Evolutionary conservation across 2,113 vertebrate species (phyloP).

Genomic region (Gymnobelideus leadbeateri): DNA sequence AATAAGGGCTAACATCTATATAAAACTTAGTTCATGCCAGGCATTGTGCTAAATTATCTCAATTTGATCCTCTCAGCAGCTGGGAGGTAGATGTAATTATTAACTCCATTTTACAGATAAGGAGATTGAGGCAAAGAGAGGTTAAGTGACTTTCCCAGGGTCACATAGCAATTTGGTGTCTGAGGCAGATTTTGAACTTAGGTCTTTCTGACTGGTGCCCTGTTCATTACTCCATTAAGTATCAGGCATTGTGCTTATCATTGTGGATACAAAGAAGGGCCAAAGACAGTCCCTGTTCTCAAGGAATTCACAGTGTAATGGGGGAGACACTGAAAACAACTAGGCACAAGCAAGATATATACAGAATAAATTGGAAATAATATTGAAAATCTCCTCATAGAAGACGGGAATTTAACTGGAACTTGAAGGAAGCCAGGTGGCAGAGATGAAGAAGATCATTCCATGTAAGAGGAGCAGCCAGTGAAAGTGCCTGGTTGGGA

Average conservation of each 20-base stretch:
- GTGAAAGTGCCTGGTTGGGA: background rate
- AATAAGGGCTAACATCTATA: background rate
- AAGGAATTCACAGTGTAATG: background rate
- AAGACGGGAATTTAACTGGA: background rate
- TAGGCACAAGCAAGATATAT: background rate
- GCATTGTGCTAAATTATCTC: background rate
- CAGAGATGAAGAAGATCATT: background rate
- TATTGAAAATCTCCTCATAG: background rate
- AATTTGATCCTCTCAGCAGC: background rate
- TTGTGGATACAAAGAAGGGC: background rate
- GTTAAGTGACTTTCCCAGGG: background rate
- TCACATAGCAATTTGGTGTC: background rate
- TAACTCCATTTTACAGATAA: background rate
- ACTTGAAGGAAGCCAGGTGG: background rate
- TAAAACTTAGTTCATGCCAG: background rate
- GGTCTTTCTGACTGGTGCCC: background rate
- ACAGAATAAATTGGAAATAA: background rate
- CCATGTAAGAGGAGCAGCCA: background rate
- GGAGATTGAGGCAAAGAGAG: background rate
- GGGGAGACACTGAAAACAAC: background rate
- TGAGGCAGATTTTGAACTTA: background rate
- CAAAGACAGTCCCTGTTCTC: background rate
- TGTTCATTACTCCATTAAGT: background rate
- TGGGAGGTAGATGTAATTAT: background rate
- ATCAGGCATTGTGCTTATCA: background rate